Conservation (phyloP, 2,113 vertebrate genomes). For the Trogon surrucura region DNA sequence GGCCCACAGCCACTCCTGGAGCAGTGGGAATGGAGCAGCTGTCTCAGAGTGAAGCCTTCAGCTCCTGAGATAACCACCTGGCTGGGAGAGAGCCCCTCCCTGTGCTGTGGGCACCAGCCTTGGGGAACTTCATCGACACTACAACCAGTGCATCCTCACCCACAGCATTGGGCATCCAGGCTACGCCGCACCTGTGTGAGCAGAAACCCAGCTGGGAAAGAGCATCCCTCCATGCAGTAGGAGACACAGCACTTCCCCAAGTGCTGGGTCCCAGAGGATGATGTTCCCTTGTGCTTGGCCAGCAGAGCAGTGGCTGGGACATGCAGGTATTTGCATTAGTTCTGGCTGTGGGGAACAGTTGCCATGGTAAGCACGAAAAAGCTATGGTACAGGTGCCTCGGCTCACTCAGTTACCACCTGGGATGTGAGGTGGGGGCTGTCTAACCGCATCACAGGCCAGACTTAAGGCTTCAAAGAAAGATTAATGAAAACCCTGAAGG, state of each 20-base stretch:
- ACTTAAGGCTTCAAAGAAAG: background rate
- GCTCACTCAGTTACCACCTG: background rate
- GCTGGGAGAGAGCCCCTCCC: background rate
- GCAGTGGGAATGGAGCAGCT: conserved; percentile 72
- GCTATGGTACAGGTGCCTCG: background rate
- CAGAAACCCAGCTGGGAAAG: background rate
- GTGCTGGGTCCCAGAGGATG: background rate
- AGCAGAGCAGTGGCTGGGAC: accelerated
- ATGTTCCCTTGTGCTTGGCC: background rate
- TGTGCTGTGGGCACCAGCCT: background rate
- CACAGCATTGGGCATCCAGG: too few species aligned
- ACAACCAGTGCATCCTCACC: accelerated
- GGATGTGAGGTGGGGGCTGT: background rate
- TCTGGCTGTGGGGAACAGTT: background rate
- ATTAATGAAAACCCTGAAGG: background rate
- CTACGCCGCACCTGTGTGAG: background rate
- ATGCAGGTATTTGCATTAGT: background rate
- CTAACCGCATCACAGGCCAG: background rate
- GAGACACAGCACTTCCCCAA: background rate
- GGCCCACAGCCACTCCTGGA: background rate
- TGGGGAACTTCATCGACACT: background rate
- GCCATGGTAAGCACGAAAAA: accelerated
- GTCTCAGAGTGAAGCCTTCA: conserved; percentile 29
- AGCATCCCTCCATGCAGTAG: background rate
- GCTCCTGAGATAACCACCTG: conserved; percentile 38